These are phyloP conservation scores for Monopterus albus DNA, from an alignment of 2,113 vertebrate species.

Conservation along the genomic window DNA sequence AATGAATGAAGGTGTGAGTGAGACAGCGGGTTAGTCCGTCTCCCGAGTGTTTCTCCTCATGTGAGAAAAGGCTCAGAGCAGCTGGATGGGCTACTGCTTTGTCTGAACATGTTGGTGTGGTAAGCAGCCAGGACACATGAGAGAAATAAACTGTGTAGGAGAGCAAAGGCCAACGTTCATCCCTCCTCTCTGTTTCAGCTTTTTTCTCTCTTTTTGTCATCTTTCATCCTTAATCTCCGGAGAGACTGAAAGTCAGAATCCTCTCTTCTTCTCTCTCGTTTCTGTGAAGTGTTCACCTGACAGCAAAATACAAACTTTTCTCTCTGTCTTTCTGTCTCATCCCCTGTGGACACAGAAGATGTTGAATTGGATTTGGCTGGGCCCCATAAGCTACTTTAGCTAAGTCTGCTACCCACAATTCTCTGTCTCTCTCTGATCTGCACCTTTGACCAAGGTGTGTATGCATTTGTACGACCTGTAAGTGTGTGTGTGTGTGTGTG, in stretches of 20 bases:
- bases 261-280: slow-evolving; percentile 57
- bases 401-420: slow-evolving; percentile 77
- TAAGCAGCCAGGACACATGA: slow-evolving; percentile 54
- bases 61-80: slow-evolving; percentile 32
- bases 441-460: slow-evolving; percentile 48
- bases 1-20: neutral
- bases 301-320: slow-evolving; percentile 63
- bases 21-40: too few relatives aligned
- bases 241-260: slow-evolving; percentile 48
- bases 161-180: slow-evolving; percentile 61
- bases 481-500: slow-evolving; percentile 13
- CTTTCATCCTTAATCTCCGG: slow-evolving; percentile 61
- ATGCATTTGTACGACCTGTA: slow-evolving; percentile 39
- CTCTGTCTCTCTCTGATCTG: slow-evolving; percentile 61
- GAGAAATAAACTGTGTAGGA: slow-evolving; percentile 43
- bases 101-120: slow-evolving; percentile 51
- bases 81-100: slow-evolving; percentile 10
- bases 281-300: slow-evolving; percentile 65
- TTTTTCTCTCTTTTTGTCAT: slow-evolving; percentile 10
- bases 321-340: slow-evolving; percentile 4
- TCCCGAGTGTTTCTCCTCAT: slow-evolving; percentile 1
- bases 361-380: slow-evolving; percentile 79
- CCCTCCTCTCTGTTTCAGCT: slow-evolving; percentile 25
- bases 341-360: slow-evolving; percentile 52
- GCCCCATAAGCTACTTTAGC: slow-evolving; percentile 80